phyloP scores from a whole-genome alignment of 2,113 vertebrate genomes.

The Scomber colias region DNA sequence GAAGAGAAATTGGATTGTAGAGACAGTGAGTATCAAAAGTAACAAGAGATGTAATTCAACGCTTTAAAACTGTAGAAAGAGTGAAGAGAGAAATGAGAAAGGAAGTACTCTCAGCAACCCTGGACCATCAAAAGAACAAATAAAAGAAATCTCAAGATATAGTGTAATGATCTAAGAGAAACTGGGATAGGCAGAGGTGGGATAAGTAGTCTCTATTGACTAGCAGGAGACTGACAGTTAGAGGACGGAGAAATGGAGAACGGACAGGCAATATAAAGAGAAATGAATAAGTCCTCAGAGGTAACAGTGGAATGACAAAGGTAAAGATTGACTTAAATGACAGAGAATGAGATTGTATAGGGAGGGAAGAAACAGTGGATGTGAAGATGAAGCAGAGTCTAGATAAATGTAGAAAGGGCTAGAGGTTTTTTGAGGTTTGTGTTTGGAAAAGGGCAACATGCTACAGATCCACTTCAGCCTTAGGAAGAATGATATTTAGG shows the following conservation, averaged over 20 bases:
- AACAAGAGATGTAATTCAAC: slow-evolving; percentile 58
- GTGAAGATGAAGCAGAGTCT: slow-evolving; percentile 8
- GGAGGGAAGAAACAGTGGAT: background rate
- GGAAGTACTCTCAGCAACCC: slow-evolving; percentile 36
- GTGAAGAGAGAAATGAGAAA: slow-evolving; percentile 44
- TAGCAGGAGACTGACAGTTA: slow-evolving; percentile 38
- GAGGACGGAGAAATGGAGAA: slow-evolving; percentile 27
- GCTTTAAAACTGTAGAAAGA: slow-evolving; percentile 44
- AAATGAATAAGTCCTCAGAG: slow-evolving; percentile 38
- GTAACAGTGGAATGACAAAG: slow-evolving; percentile 15
- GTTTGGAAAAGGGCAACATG: slow-evolving; percentile 46
- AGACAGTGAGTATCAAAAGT: slow-evolving; percentile 45
- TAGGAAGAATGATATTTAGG: slow-evolving; percentile 60
- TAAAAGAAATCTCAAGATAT: slow-evolving; percentile 40
- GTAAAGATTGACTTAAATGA: slow-evolving; percentile 22
- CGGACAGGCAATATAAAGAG: slow-evolving; percentile 9
- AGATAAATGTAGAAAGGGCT: slow-evolving; percentile 20
- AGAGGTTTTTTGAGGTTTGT: slow-evolving; percentile 27
- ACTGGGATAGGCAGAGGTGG: slow-evolving; percentile 18
- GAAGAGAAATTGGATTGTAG: slow-evolving; percentile 53
- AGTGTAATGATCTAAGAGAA: slow-evolving; percentile 45
- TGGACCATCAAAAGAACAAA: slow-evolving; percentile 37
- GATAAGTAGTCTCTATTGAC: slow-evolving; percentile 52
- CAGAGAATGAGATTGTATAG: background rate
- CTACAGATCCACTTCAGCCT: slow-evolving; percentile 43